These are phyloP conservation scores for Gambusia yucatana DNA, from an alignment of 2,797 vertebrate genomes.

Conservation along the genomic window DNA sequence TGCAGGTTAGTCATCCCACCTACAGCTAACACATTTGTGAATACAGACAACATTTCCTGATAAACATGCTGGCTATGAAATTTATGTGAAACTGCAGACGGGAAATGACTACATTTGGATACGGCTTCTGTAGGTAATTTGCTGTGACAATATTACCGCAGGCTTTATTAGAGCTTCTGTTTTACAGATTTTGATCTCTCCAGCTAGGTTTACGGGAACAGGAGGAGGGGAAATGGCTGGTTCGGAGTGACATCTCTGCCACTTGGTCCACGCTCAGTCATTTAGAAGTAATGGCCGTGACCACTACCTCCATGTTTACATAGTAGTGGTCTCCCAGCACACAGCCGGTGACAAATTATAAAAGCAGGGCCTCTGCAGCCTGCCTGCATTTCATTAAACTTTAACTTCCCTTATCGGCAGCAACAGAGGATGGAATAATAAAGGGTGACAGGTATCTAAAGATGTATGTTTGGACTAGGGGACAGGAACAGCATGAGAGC, in stretches of 20 bases:
- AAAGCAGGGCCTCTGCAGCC: conserved; percentile 81
- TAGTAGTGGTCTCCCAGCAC: conserved; percentile 80
- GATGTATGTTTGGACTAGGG: conserved; percentile 83
- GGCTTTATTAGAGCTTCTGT: conserved; percentile 66
- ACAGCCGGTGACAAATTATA: conserved; percentile 85
- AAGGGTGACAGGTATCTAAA: conserved; percentile 83
- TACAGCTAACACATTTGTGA: conserved; percentile 32
- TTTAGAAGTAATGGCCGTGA: conserved; percentile 85
- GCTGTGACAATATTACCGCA: conserved; percentile 53
- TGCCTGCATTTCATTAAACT: conserved; percentile 88
- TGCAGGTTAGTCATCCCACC: conserved; percentile 46
- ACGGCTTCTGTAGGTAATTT: conserved; percentile 62
- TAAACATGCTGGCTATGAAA: conserved; percentile 62
- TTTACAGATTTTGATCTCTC: conserved; percentile 61
- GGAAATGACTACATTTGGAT: conserved; percentile 71
- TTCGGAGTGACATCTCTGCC: conserved; percentile 70
- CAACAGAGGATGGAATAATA: conserved; percentile 81
- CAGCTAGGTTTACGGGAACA: conserved; percentile 59
- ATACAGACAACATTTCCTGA: conserved; percentile 39
- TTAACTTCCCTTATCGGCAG: conserved; percentile 83
- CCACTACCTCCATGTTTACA: conserved; percentile 81
- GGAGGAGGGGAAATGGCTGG: conserved; percentile 72
- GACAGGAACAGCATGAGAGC: conserved; percentile 80
- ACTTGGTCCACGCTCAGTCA: conserved; percentile 75
- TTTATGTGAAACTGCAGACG: conserved; percentile 69